phyloP scores from a whole-genome alignment of 2,797 vertebrate genomes.

The Microcaecilia unicolor region DNA sequence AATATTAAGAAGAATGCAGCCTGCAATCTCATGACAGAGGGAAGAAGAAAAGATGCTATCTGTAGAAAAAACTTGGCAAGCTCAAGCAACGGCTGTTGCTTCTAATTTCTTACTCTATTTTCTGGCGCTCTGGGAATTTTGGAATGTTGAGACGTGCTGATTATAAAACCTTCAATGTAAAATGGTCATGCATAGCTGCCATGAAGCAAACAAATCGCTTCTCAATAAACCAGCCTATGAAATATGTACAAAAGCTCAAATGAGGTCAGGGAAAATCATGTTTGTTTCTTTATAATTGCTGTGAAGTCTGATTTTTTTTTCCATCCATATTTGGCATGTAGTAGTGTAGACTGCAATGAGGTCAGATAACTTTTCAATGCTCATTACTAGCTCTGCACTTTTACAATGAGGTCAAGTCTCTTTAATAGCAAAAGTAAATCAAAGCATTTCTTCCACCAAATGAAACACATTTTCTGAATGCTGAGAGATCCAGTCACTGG shows the following conservation, averaged over 20 bases:
- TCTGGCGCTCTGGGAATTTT: constrained; percentile 55
- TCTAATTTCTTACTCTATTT: constrained; percentile 63
- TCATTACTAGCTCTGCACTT: background rate
- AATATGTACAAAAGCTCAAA: constrained; percentile 36
- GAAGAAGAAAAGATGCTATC: constrained; percentile 25
- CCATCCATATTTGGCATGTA: too few species aligned
- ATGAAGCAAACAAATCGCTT: constrained; percentile 46
- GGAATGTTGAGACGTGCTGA: constrained; percentile 54
- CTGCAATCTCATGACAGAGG: constrained; percentile 24
- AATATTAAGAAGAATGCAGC: constrained; percentile 16
- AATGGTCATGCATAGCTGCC: constrained; percentile 41
- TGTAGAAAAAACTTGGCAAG: constrained; percentile 35
- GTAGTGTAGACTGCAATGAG: too few species aligned
- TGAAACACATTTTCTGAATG: too few species aligned
- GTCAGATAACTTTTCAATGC: background rate
- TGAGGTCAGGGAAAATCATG: constrained; percentile 20
- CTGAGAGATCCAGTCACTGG: too few species aligned
- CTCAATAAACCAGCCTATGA: constrained; percentile 34
- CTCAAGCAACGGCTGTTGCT: constrained; percentile 38
- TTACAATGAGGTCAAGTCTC: constrained; percentile 7
- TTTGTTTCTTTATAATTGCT: constrained; percentile 25
- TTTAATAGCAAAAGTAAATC: constrained; percentile 7
- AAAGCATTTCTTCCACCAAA: too few species aligned
- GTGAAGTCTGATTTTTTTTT: too few species aligned
- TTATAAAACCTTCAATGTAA: constrained; percentile 41